Evolutionary conservation across 2,113 vertebrate species (phyloP).

Genomic region (Glaucidium brasilianum): DNA sequence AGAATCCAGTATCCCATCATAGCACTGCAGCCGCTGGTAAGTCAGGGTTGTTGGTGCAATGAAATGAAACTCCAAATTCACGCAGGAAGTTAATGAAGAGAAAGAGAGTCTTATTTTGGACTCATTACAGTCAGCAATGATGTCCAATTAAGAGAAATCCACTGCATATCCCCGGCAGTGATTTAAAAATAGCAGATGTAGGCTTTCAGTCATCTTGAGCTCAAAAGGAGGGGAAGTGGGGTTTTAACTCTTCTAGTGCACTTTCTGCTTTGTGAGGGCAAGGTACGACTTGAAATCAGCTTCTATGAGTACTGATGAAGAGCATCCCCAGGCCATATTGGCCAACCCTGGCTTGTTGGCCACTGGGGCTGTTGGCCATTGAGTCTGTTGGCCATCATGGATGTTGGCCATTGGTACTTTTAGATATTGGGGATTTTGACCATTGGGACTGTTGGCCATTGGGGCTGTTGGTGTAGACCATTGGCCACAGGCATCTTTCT

Average conservation of each 20-base stretch:
- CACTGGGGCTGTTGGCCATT: accelerated
- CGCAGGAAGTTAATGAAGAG: constrained; percentile 25
- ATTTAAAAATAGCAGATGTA: constrained; percentile 33
- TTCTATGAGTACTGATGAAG: not conserved
- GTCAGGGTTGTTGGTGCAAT: constrained; percentile 22
- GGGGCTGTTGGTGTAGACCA: accelerated
- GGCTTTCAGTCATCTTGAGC: not conserved
- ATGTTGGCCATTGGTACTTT: accelerated
- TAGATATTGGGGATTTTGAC: not conserved
- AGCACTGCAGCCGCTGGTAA: not conserved
- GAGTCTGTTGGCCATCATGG: accelerated
- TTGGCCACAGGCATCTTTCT: not conserved
- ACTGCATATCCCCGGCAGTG: not conserved
- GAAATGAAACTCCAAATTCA: constrained; percentile 54
- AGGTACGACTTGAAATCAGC: not conserved
- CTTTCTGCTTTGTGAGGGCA: not conserved
- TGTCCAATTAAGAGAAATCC: constrained; percentile 53
- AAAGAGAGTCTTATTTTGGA: constrained; percentile 18
- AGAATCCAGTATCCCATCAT: constrained; percentile 23
- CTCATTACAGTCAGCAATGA: constrained; percentile 14
- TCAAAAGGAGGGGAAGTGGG: not conserved
- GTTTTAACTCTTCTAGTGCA: not conserved
- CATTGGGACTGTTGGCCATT: accelerated
- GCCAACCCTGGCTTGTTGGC: not conserved
- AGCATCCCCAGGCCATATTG: accelerated